Evolutionary conservation across 2,888 invertebrate species (phyloP).

Genomic region (Cylindroiulus punctatus): DNA sequence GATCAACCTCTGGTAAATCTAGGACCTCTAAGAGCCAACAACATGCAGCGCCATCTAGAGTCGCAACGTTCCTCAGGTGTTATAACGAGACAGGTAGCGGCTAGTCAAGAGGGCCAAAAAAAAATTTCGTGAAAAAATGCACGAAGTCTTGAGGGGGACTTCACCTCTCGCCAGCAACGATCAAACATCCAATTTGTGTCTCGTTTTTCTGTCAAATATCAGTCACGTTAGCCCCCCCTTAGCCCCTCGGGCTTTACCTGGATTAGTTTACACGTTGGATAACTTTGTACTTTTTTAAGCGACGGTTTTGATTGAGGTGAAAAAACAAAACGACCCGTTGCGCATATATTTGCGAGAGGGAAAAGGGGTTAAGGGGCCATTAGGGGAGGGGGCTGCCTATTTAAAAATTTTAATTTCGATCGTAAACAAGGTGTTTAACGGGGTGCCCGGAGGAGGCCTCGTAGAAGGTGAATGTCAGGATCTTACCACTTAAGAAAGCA

Average conservation of each 20-base stretch:
- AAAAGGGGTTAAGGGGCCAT: neutral
- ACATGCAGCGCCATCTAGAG: neutral
- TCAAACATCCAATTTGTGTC: slow-evolving; percentile 18
- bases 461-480: neutral
- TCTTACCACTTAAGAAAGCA: neutral
- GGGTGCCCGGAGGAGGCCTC: neutral
- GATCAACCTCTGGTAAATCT: no score
- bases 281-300: neutral
- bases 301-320: neutral
- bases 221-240: neutral
- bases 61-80: neutral
- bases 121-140: neutral
- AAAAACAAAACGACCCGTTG: neutral
- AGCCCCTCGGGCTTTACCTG: neutral
- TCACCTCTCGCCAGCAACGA: neutral
- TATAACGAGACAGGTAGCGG: neutral
- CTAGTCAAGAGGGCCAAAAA: neutral
- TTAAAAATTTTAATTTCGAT: neutral
- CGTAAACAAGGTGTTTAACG: neutral
- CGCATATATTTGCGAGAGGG: neutral
- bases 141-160: neutral
- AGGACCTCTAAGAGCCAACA: no score
- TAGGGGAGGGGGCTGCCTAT: neutral
- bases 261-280: neutral
- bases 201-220: neutral